Conservation (phyloP, 2,797 vertebrate species). For the Sebastes reedi region DNA sequence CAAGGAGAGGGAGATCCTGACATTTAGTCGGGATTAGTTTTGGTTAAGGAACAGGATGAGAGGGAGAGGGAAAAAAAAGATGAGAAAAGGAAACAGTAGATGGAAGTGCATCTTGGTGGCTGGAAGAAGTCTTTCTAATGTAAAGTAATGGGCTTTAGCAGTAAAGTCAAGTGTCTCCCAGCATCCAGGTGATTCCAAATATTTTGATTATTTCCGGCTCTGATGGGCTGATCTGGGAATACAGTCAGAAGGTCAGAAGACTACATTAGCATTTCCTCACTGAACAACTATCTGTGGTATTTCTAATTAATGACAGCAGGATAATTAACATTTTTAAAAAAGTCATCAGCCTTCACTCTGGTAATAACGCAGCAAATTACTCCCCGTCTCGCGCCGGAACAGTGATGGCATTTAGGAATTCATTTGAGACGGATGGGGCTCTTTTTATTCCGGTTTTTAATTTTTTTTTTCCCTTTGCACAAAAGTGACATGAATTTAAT, state of each 20-base stretch:
- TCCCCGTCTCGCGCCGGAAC: slow-evolving; percentile 15
- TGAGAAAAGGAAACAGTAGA: slow-evolving; percentile 12
- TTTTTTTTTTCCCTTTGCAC: background rate
- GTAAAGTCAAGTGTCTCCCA: slow-evolving; percentile 27
- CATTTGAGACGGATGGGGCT: slow-evolving; percentile 26
- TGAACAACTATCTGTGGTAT: slow-evolving; percentile 55
- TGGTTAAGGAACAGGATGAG: slow-evolving; percentile 65
- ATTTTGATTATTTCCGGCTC: slow-evolving; percentile 45
- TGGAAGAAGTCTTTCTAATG: slow-evolving; percentile 34
- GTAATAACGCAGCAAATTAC: slow-evolving; percentile 63
- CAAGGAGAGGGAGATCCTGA: slow-evolving; percentile 67
- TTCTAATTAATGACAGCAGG: slow-evolving; percentile 71
- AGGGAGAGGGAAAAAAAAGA: slow-evolving; percentile 13
- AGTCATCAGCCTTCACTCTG: slow-evolving; percentile 59
- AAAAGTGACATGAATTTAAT: slow-evolving; percentile 36
- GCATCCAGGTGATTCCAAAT: slow-evolving; percentile 45
- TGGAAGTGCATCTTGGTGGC: slow-evolving; percentile 30
- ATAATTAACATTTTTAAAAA: slow-evolving; percentile 65
- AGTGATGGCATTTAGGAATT: slow-evolving; percentile 64
- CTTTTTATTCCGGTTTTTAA: slow-evolving; percentile 3
- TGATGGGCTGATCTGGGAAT: slow-evolving; percentile 47
- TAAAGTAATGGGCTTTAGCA: slow-evolving; percentile 30
- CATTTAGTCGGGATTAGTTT: slow-evolving; percentile 82
- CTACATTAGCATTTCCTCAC: slow-evolving; percentile 61
- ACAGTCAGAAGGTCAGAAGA: slow-evolving; percentile 59